Conservation (phyloP, 1,140 invertebrate genomes). For the Archivesica marissinica region DNA sequence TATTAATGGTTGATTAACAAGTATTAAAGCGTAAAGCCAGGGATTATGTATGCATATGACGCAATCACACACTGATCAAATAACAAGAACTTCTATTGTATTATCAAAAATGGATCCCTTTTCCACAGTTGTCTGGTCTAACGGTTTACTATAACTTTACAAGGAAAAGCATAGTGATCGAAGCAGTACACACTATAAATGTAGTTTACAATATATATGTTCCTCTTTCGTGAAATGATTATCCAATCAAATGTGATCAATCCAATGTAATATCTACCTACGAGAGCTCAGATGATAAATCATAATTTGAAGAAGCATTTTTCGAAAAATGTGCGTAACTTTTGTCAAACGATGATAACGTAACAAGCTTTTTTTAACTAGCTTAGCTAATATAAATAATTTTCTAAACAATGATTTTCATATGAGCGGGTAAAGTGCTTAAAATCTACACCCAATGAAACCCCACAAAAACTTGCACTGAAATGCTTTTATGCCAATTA, state of each 20-base stretch:
- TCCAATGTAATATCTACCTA: not conserved
- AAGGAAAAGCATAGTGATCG: constrained; percentile 38
- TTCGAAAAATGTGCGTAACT: too few relatives aligned
- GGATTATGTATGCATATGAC: not conserved
- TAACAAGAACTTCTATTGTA: not conserved
- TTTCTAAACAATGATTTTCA: too few relatives aligned
- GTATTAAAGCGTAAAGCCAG: constrained; percentile 6
- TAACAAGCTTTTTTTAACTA: too few relatives aligned
- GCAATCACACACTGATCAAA: not conserved
- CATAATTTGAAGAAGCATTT: too few relatives aligned
- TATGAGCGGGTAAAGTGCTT: too few relatives aligned
- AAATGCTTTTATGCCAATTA: too few relatives aligned
- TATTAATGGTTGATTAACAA: too few relatives aligned
- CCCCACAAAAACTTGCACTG: too few relatives aligned
- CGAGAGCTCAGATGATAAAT: constrained; percentile 7
- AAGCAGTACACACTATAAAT: constrained; percentile 15
- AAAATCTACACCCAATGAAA: too few relatives aligned
- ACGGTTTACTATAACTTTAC: constrained; percentile 16
- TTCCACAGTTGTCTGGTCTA: not conserved
- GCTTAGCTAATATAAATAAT: too few relatives aligned
- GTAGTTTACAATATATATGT: not conserved
- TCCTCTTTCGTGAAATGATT: not conserved
- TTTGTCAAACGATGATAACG: too few relatives aligned
- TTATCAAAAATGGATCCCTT: not conserved
- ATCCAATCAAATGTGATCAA: too few relatives aligned